Conservation (phyloP, 2,113 vertebrate species). For the Eleginops maclovinus region DNA sequence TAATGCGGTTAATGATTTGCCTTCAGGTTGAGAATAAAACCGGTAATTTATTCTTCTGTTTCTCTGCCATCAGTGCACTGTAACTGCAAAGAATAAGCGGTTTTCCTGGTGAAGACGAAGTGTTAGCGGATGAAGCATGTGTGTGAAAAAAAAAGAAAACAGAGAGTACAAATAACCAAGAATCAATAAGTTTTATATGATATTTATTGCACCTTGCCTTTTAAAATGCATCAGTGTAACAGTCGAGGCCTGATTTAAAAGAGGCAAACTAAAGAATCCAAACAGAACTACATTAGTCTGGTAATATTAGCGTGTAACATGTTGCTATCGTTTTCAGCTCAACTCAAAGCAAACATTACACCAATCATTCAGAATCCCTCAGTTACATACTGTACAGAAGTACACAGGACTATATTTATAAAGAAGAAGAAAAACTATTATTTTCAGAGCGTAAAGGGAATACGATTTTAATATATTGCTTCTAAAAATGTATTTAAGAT, state of each 20-base stretch:
- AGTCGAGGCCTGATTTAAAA: constrained; percentile 27
- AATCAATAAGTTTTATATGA: neutral
- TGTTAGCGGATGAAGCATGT: constrained; percentile 3
- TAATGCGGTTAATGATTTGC: constrained; percentile 71
- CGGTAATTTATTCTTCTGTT: constrained; percentile 51
- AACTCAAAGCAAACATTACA: constrained; percentile 29
- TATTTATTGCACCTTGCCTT: constrained; percentile 48
- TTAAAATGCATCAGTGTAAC: constrained; percentile 36
- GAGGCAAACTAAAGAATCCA: constrained; percentile 40
- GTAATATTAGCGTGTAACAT: constrained; percentile 29
- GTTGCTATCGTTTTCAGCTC: neutral
- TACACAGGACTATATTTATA: neutral
- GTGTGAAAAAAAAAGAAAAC: neutral
- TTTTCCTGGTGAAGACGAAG: neutral
- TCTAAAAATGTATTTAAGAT: constrained; percentile 23
- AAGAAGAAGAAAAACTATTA: constrained; percentile 9
- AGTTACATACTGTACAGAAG: neutral
- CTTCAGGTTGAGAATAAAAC: constrained; percentile 46
- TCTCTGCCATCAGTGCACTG: constrained; percentile 3
- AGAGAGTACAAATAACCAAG: neutral
- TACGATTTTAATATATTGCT: constrained; percentile 10
- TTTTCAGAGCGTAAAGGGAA: constrained; percentile 25
- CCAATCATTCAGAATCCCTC: constrained; percentile 5
- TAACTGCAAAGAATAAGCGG: neutral
- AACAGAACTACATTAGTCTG: constrained; percentile 14